Evolutionary conservation across 2,113 vertebrate species (phyloP).

Genomic region (Halichoerus grypus): DNA sequence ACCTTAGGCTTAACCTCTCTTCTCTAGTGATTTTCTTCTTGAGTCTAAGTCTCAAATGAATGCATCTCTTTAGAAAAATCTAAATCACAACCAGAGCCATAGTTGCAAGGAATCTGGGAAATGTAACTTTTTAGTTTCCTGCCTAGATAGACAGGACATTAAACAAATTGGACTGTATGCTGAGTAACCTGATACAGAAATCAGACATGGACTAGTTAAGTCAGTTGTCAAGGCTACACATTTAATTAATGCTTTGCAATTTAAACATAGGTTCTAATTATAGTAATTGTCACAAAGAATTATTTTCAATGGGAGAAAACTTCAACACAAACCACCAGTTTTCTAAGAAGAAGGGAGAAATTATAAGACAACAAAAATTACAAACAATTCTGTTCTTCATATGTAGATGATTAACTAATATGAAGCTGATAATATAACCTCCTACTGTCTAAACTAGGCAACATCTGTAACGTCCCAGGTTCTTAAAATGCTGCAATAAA

Average conservation of each 20-base stretch:
- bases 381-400: not conserved
- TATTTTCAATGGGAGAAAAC: not conserved
- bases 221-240: not conserved
- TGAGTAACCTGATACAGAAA: not conserved
- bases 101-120: not conserved
- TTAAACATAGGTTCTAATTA: not conserved
- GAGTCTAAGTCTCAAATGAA: not conserved
- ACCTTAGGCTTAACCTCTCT: not conserved
- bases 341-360: not conserved
- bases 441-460: not conserved
- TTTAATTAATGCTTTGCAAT: not conserved
- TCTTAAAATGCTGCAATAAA: not conserved
- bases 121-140: not conserved
- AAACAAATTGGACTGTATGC: fast-evolving
- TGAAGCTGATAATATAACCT: not conserved
- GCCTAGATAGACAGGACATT: not conserved
- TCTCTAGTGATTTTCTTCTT: not conserved
- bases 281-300: not conserved
- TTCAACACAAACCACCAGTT: not conserved
- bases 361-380: not conserved
- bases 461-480: not conserved
- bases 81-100: not conserved
- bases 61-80: not conserved
- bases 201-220: not conserved
- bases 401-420: not conserved